Evolutionary conservation across 2,113 vertebrate genomes (phyloP).

Genomic region (Trochalopteron elliotii): DNA sequence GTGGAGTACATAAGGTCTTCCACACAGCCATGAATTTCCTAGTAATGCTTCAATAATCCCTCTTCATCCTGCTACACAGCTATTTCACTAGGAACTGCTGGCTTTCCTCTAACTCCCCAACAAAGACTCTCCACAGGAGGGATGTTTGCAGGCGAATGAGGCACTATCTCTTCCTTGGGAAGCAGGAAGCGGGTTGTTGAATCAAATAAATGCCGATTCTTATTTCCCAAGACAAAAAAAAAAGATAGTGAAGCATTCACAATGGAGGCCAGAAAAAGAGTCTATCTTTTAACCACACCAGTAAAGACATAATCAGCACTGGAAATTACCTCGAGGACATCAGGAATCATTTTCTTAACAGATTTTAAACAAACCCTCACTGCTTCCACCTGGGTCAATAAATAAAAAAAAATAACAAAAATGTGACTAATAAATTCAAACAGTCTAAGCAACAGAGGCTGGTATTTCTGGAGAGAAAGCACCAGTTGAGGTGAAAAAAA

Average conservation of each 20-base stretch:
- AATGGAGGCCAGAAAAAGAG: neutral
- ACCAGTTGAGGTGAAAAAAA: neutral
- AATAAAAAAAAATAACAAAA: neutral
- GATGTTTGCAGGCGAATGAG: neutral
- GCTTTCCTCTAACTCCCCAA: neutral
- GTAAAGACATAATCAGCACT: neutral
- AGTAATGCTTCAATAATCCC: slow-evolving; percentile 59
- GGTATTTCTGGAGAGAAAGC: neutral
- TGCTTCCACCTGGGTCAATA: neutral
- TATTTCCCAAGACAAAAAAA: slow-evolving; percentile 15
- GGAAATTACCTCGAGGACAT: neutral
- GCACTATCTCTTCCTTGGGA: slow-evolving; percentile 32
- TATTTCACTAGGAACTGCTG: slow-evolving; percentile 9
- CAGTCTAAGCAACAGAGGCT: neutral
- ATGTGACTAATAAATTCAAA: neutral
- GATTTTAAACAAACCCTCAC: neutral
- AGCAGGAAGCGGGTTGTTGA: slow-evolving; percentile 30
- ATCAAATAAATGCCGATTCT: slow-evolving; percentile 1
- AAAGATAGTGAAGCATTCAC: neutral
- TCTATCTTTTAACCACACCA: neutral
- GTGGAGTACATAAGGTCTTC: slow-evolving; percentile 16
- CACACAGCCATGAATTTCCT: slow-evolving; percentile 13
- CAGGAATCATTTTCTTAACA: neutral
- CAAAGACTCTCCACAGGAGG: slow-evolving; percentile 26
- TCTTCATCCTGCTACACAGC: slow-evolving; percentile 6